A percentile compares a stretch with the other conserved stretches of the same genome.
phyloP scores from a whole-genome alignment of 2,797 vertebrate species.

The Sebastolobus altivelis region DNA sequence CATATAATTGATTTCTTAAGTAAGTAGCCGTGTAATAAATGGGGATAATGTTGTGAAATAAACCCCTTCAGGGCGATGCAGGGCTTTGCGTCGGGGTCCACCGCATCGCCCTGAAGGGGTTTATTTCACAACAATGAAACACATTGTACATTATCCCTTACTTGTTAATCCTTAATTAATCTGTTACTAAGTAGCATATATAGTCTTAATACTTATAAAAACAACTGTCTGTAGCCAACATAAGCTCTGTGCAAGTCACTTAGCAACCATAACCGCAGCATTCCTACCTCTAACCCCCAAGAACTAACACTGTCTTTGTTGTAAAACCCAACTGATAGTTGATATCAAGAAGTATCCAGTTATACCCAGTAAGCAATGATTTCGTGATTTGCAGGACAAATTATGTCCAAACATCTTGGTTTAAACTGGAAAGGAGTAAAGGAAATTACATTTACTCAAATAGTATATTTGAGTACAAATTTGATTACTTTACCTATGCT shows the following conservation, averaged over 20 bases:
- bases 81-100: too few species aligned
- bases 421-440: background rate
- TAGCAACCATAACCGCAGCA: background rate
- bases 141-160: too few species aligned
- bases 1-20: too few species aligned
- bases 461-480: background rate
- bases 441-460: background rate
- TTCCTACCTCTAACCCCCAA: background rate
- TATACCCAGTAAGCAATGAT: background rate
- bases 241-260: background rate
- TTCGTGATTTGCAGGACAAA: background rate
- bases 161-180: slow-evolving; percentile 12
- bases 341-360: background rate
- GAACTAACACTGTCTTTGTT: background rate
- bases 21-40: too few species aligned
- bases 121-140: too few species aligned
- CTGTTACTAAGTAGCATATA: background rate
- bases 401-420: background rate
- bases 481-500: background rate
- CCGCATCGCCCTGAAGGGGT: too few species aligned
- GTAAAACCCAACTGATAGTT: background rate
- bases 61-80: too few species aligned
- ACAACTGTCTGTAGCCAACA: background rate
- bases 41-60: too few species aligned
- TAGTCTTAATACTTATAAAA: background rate